phyloP scores from a whole-genome alignment of 2,797 vertebrate genomes.

The Cheirogaleus major region DNA sequence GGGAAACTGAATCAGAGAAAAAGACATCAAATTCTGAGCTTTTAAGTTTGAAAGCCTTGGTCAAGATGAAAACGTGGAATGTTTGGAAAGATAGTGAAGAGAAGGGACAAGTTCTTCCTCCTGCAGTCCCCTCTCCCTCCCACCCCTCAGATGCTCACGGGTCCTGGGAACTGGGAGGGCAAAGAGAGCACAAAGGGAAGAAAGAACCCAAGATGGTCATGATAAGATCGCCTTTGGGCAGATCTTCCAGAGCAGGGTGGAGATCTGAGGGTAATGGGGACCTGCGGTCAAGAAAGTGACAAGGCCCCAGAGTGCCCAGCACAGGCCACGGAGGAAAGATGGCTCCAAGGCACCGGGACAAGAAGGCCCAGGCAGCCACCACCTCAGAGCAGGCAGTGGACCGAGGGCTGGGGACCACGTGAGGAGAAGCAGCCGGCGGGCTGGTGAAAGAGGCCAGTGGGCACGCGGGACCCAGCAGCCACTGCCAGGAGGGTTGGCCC shows the following conservation, averaged over 20 bases:
- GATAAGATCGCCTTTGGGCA: background rate
- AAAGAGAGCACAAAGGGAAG: background rate
- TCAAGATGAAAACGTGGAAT: background rate
- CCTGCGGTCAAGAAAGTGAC: background rate
- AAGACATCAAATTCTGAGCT: background rate
- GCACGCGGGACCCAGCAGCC: background rate
- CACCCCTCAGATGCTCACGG: background rate
- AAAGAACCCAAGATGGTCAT: background rate
- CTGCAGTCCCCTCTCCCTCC: fast-evolving
- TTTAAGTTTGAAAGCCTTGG: background rate
- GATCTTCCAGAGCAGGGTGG: background rate
- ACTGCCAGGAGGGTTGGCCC: background rate
- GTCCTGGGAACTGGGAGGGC: background rate
- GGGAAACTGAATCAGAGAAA: background rate
- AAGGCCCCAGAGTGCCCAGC: background rate
- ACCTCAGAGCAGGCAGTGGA: background rate
- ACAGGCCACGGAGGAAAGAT: background rate
- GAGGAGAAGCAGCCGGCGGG: background rate
- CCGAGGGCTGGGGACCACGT: background rate
- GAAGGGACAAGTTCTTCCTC: background rate
- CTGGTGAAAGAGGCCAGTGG: background rate
- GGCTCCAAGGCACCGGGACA: background rate
- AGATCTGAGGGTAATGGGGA: background rate
- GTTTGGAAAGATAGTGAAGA: background rate
- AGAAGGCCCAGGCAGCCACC: background rate